These are phyloP conservation scores for Himalopsyche anomala DNA, from an alignment of 2,888 invertebrate species.

Conservation along the genomic window DNA sequence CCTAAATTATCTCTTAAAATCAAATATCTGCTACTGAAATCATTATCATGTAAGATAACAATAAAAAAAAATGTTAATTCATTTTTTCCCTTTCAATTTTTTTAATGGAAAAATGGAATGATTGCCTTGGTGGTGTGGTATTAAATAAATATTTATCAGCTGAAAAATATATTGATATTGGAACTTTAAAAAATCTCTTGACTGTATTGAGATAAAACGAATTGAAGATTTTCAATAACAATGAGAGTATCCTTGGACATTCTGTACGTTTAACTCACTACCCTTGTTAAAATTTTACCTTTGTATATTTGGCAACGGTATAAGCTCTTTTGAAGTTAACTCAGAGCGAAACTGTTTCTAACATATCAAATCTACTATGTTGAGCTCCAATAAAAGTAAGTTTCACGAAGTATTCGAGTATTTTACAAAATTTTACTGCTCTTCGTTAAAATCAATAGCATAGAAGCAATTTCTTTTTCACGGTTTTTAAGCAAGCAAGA, in stretches of 20 bases:
- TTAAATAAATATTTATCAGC: no score
- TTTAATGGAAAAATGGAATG: no score
- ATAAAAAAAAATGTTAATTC: no score
- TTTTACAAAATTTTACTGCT: constrained; percentile 6
- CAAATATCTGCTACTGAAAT: no score
- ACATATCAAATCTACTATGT: neutral
- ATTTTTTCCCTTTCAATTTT: no score
- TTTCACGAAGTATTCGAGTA: neutral
- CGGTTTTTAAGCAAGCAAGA: no score
- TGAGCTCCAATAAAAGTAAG: neutral
- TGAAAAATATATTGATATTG: no score
- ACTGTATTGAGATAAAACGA: neutral
- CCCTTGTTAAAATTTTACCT: neutral
- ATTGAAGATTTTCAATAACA: neutral
- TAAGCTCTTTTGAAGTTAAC: neutral
- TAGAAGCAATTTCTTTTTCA: neutral
- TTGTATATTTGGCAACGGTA: neutral
- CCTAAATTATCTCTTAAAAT: no score
- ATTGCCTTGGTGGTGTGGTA: no score
- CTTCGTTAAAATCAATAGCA: constrained; percentile 29
- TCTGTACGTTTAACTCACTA: neutral
- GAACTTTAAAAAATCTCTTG: no score
- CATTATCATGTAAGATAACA: no score
- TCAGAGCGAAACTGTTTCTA: neutral
- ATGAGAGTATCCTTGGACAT: neutral